These are phyloP conservation scores for Nephrocerus scutellatus DNA, from an alignment of 2,888 invertebrate genomes.

Conservation along the genomic window DNA sequence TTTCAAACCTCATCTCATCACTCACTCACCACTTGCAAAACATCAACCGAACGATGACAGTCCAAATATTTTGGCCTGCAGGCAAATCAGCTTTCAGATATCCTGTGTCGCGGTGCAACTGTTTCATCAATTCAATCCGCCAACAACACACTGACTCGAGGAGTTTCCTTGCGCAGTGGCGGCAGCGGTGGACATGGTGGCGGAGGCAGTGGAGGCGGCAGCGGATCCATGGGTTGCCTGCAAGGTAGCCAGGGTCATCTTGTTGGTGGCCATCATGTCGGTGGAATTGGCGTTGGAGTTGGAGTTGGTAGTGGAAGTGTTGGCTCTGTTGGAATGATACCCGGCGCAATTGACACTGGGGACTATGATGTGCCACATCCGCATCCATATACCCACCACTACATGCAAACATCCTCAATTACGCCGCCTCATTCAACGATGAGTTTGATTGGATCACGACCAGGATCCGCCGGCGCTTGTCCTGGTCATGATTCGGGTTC, in stretches of 20 bases:
- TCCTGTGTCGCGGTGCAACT: constrained; percentile 48
- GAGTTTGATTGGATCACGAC: constrained; percentile 41
- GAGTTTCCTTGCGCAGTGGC: constrained; percentile 44
- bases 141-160: constrained; percentile 47
- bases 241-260: constrained; percentile 34
- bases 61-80: constrained; percentile 48
- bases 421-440: constrained; percentile 47
- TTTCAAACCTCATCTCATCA: too few relatives aligned
- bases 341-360: constrained; percentile 45
- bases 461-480: constrained; percentile 47
- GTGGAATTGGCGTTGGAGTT: constrained; percentile 21
- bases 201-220: constrained; percentile 36
- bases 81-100: constrained; percentile 49
- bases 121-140: constrained; percentile 49
- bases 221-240: constrained; percentile 38
- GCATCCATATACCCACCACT: constrained; percentile 49
- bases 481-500: constrained; percentile 47
- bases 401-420: constrained; percentile 48
- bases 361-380: constrained; percentile 49
- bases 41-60: too few relatives aligned
- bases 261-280: too few relatives aligned
- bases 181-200: constrained; percentile 42
- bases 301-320: constrained; percentile 27
- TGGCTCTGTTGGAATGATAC: constrained; percentile 44
- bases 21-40: too few relatives aligned